phyloP scores from a whole-genome alignment of 2,113 vertebrate species.

The Chiloscyllium plagiosum region DNA sequence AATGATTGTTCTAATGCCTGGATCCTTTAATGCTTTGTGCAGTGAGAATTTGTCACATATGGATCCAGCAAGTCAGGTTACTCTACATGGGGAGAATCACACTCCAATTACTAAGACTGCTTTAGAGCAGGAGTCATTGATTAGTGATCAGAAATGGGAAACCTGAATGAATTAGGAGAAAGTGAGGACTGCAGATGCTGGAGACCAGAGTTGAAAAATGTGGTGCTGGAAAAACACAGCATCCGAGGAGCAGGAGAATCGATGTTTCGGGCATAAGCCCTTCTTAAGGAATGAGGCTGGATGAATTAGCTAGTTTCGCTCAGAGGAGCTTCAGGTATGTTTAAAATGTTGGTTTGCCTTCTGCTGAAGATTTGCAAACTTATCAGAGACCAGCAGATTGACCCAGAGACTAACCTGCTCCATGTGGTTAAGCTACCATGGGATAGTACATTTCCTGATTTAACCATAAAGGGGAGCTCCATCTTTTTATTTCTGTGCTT shows the following conservation, averaged over 20 bases:
- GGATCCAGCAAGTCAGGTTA: background rate
- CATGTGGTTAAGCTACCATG: background rate
- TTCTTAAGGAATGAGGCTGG: background rate
- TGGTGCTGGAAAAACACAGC: too few species aligned
- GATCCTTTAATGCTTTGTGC: background rate
- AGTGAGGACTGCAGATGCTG: too few species aligned
- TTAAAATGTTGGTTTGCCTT: background rate
- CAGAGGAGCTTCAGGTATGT: background rate
- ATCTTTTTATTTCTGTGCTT: background rate
- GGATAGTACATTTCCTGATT: background rate
- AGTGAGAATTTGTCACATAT: background rate
- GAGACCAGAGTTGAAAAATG: too few species aligned
- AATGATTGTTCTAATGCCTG: background rate
- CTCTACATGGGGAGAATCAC: background rate
- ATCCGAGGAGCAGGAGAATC: too few species aligned
- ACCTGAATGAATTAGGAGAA: background rate
- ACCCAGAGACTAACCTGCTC: background rate
- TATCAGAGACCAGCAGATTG: background rate
- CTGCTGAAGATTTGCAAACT: background rate
- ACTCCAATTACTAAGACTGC: background rate
- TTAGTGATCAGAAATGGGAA: background rate
- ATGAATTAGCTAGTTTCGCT: background rate
- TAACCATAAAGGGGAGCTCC: background rate
- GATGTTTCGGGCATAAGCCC: too few species aligned
- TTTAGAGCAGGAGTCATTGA: background rate